phyloP scores from a whole-genome alignment of 2,888 invertebrate genomes.

The Drosophila histrio region DNA sequence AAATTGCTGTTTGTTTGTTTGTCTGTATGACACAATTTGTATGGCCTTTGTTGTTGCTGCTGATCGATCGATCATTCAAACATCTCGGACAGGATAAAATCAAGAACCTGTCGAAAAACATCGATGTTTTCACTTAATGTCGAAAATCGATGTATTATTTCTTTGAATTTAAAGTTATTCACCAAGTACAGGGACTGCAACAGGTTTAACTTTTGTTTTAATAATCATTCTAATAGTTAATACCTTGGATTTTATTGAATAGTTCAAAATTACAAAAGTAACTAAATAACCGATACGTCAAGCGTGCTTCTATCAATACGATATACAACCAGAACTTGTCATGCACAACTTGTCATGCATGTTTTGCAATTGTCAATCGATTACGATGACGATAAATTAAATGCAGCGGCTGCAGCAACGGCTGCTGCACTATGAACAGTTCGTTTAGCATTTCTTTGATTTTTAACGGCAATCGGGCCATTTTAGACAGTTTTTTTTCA shows the following conservation, averaged over 20 bases:
- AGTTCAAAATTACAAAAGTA: too few relatives aligned
- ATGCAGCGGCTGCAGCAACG: constrained; percentile 10
- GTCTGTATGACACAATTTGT: constrained; percentile 63
- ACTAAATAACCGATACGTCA: too few relatives aligned
- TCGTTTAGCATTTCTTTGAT: constrained; percentile 24
- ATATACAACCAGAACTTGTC: too few relatives aligned
- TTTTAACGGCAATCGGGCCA: constrained; percentile 52
- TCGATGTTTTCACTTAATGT: too few relatives aligned
- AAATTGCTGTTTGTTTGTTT: constrained; percentile 47
- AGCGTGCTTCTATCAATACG: too few relatives aligned
- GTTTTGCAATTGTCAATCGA: constrained; percentile 35
- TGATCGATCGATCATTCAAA: background rate
- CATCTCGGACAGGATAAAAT: constrained; percentile 12
- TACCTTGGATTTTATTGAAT: too few relatives aligned
- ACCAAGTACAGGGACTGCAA: too few relatives aligned
- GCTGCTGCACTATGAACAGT: constrained; percentile 12
- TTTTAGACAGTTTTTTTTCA: constrained; percentile 25
- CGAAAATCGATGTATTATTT: too few relatives aligned
- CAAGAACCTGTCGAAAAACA: too few relatives aligned
- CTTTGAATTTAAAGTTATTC: too few relatives aligned
- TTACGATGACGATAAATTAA: constrained; percentile 27
- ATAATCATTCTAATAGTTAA: too few relatives aligned
- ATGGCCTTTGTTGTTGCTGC: constrained; percentile 53
- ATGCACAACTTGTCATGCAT: constrained; percentile 6
- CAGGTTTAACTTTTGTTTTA: too few relatives aligned